Conservation (phyloP, 1,140 invertebrate species). For the Atopsyche davidsoni region DNA sequence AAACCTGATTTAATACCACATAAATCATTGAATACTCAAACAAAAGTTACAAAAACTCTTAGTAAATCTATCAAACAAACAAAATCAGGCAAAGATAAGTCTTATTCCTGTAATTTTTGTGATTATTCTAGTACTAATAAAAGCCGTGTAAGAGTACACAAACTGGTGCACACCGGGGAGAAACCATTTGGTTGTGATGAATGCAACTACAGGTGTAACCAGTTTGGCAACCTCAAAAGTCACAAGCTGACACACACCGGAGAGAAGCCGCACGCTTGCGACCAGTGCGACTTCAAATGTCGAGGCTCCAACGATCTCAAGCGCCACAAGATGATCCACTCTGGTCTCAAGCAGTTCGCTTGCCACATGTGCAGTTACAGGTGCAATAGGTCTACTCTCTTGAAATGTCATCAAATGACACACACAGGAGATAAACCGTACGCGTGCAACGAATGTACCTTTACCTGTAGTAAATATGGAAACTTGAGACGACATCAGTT, state of each 20-base stretch:
- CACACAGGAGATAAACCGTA: not conserved
- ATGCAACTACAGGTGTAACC: not conserved
- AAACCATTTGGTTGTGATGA: not conserved
- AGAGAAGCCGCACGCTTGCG: not conserved
- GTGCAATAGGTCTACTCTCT: not conserved
- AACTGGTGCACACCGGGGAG: not conserved
- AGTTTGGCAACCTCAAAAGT: not conserved
- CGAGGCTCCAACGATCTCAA: no score
- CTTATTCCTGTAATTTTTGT: slow-evolving; percentile 2
- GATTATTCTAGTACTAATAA: not conserved
- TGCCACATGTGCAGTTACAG: slow-evolving; percentile 3
- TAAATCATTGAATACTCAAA: no score
- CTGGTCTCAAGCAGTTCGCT: slow-evolving; percentile 3
- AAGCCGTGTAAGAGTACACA: not conserved
- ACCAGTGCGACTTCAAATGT: not conserved
- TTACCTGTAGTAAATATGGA: not conserved
- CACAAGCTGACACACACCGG: not conserved
- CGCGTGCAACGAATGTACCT: not conserved
- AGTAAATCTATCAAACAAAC: no score
- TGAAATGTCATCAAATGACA: slow-evolving; percentile 1
- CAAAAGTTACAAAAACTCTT: no score
- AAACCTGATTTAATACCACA: no score
- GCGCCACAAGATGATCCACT: slow-evolving; percentile 1
- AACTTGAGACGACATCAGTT: not conserved
- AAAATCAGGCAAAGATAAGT: no score